Conservation (phyloP, 2,888 invertebrate genomes). For the Drosophila silvestris region DNA sequence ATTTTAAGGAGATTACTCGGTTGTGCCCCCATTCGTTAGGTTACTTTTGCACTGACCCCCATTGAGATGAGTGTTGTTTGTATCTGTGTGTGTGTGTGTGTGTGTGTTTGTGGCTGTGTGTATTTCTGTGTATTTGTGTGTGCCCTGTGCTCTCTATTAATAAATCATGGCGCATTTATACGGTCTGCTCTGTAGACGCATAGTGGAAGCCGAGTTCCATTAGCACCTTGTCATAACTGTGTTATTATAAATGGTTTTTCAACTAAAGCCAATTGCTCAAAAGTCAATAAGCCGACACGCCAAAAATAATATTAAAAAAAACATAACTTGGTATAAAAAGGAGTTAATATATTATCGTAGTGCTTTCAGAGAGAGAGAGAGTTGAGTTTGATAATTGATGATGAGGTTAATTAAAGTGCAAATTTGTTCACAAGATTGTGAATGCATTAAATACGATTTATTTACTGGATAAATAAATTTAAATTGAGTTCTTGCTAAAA, state of each 20-base stretch:
- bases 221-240: conserved; percentile 56
- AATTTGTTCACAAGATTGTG: neutral
- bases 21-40: conserved; percentile 41
- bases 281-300: conserved; percentile 28
- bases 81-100: conserved; percentile 5
- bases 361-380: neutral
- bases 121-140: conserved; percentile 16
- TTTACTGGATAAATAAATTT: neutral
- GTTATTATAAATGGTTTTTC: conserved; percentile 47
- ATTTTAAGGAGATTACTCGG: conserved; percentile 77
- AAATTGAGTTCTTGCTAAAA: neutral
- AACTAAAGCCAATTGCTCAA: conserved; percentile 35
- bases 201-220: conserved; percentile 36
- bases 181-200: conserved; percentile 20
- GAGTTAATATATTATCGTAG: neutral
- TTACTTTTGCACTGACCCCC: conserved; percentile 43
- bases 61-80: conserved; percentile 31
- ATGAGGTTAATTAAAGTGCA: conserved; percentile 2
- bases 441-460: neutral
- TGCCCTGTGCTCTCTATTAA: conserved; percentile 50
- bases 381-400: conserved; percentile 1
- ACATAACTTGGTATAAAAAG: neutral
- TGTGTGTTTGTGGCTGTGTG: conserved; percentile 2
- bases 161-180: conserved; percentile 74
- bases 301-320: neutral